Base-by-base conservation (phyloP, 1,140 invertebrate species). In the Brachionus calyciflorus region DNA sequence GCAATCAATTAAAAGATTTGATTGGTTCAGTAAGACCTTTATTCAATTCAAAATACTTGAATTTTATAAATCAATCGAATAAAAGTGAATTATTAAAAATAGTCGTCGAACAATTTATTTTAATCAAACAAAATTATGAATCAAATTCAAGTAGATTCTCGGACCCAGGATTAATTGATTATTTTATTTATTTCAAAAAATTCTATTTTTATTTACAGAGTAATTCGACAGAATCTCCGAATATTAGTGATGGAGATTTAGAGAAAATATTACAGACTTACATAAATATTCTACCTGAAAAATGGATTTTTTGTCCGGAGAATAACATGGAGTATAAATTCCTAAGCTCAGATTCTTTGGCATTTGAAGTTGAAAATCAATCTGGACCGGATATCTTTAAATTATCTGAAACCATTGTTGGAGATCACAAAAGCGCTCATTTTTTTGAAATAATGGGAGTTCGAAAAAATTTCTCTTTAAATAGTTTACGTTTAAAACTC, bases 391-490 rank as follows among this genome's bases (percentile, higher is more conserved):
- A 44, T 44, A 21, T 65, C 1, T 9, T 65, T 10, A 37, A 65
- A 65, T 65, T 65, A 21, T 37, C 60, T 19, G 26, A 12, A 41
- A 19, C 14, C 7, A 17, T 24, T 1, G 12, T 44, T 14, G 21
- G 44, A 14, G 60, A 65, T 24, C 40, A 65, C 17, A 65, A 65
- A 44, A 65, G 41, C 24, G 1, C 10, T 3, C 41, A 65, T 44
- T 65, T 65, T 44, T 65, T 65, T 19, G 24, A 21, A 44, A 41
- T 44, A 65, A 65, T 65, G 60, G 60, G 60, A 10, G n/a, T 65
- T 44, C 41, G 19, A 24, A 19, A 65, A 10, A 14, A 17, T 21
- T 65, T 65, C 14, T 21, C 7, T 12, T 12, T 65, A 12, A 28
- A 44, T 30, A 44, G 1, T 9, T 65, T 65, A 24, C 41, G 19